A percentile compares a stretch with the other conserved stretches of the same genome.
These are phyloP conservation scores for Cephus pulcher DNA, from an alignment of 2,888 invertebrate genomes.

Conservation along the genomic window DNA sequence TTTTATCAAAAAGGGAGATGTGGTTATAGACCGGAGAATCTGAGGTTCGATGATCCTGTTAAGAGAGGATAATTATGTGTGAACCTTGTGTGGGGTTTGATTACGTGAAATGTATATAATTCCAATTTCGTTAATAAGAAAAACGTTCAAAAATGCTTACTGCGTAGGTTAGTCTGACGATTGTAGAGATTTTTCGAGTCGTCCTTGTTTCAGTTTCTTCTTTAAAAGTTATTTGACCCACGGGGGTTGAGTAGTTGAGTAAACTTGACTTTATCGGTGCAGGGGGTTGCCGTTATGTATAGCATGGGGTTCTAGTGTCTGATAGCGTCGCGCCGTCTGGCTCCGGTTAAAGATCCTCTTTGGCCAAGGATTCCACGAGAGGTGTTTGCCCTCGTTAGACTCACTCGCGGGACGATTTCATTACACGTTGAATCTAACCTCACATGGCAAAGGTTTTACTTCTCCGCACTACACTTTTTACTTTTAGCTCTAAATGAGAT, in stretches of 20 bases:
- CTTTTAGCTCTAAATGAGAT: neutral
- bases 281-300: neutral
- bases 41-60: too few relatives aligned
- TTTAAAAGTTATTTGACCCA: neutral
- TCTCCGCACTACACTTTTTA: neutral
- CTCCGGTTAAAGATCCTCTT: conserved; percentile 20
- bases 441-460: neutral
- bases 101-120: too few relatives aligned
- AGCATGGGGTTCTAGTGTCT: neutral
- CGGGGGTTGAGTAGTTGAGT: neutral
- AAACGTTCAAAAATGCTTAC: neutral
- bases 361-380: conserved; percentile 12
- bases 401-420: neutral
- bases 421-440: neutral
- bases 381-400: neutral
- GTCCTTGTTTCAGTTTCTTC: neutral
- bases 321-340: conserved; percentile 22
- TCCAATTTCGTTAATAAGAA: too few relatives aligned
- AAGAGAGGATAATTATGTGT: too few relatives aligned
- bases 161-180: neutral
- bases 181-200: neutral
- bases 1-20: too few relatives aligned
- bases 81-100: neutral
- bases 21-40: too few relatives aligned
- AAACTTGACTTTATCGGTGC: neutral